Conservation (phyloP, 1,140 invertebrate genomes). For the Prorops nasuta region DNA sequence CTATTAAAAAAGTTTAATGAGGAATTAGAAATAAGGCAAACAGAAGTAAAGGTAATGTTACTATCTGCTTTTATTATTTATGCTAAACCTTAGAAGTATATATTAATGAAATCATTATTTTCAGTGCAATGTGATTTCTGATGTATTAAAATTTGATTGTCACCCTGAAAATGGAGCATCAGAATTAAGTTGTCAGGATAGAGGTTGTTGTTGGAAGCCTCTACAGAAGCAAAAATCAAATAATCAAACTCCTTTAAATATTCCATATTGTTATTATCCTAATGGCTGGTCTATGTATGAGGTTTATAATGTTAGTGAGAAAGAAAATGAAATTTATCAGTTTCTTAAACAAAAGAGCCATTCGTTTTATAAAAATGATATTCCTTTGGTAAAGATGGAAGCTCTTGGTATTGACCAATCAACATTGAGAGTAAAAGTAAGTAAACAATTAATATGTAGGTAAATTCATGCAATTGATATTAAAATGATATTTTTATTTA, state of each 20-base stretch:
- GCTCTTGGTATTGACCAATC: conserved; percentile 64
- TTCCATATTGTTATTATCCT: conserved; percentile 74
- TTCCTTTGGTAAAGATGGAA: conserved; percentile 62
- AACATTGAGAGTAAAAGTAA: conserved; percentile 68
- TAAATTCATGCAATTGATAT: conserved; percentile 5
- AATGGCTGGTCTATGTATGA: conserved; percentile 65
- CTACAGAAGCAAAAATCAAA: conserved; percentile 14
- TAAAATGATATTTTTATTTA: conserved; percentile 34
- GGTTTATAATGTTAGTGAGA: conserved; percentile 61
- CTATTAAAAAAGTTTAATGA: too few relatives aligned
- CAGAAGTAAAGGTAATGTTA: neutral
- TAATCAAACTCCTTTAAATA: conserved; percentile 38
- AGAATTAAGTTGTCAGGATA: conserved; percentile 61
- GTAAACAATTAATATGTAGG: conserved; percentile 15
- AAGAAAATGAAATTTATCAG: conserved; percentile 59
- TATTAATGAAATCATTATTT: conserved; percentile 5
- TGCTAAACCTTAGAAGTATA: too few relatives aligned
- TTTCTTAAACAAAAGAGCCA: conserved; percentile 57
- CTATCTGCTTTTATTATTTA: conserved; percentile 8
- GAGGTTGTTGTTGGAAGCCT: conserved; percentile 73
- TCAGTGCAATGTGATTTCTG: conserved; percentile 50
- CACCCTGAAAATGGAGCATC: conserved; percentile 66
- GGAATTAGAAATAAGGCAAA: too few relatives aligned
- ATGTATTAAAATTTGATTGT: conserved; percentile 72
- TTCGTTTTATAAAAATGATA: conserved; percentile 68